Conservation (phyloP, 2,888 invertebrate species). For the Drosophila paranaensis region DNA sequence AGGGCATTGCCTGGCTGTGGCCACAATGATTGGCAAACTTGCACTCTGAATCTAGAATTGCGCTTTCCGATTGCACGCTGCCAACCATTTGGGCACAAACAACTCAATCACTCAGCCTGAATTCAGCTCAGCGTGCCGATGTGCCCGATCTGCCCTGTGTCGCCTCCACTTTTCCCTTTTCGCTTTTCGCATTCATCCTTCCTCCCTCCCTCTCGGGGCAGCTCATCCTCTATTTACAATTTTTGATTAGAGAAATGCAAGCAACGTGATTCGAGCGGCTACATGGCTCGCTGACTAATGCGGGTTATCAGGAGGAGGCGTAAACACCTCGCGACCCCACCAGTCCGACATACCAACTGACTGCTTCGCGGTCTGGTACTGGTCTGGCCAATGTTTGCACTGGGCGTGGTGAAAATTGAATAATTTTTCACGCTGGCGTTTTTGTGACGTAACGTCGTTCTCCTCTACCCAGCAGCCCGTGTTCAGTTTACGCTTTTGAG, state of each 20-base stretch:
- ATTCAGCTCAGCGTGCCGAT: slow-evolving; percentile 35
- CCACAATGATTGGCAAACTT: slow-evolving; percentile 49
- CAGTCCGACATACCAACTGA: slow-evolving; percentile 10
- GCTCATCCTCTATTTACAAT: slow-evolving; percentile 57
- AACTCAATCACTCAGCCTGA: slow-evolving; percentile 73
- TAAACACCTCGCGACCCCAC: slow-evolving; percentile 45
- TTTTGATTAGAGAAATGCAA: slow-evolving; percentile 78
- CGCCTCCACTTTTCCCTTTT: not conserved
- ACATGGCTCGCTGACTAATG: slow-evolving; percentile 55
- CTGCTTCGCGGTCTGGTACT: slow-evolving; percentile 30
- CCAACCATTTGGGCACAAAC: slow-evolving; percentile 67
- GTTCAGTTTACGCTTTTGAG: slow-evolving; percentile 4
- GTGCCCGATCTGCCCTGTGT: not conserved
- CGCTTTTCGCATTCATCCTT: slow-evolving; percentile 1
- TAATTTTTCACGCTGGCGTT: slow-evolving; percentile 22
- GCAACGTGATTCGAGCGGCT: slow-evolving; percentile 59
- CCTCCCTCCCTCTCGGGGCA: slow-evolving; percentile 18
- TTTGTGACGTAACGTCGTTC: slow-evolving; percentile 16
- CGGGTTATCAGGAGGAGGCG: slow-evolving; percentile 65
- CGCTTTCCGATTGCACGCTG: slow-evolving; percentile 54
- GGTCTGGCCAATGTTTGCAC: slow-evolving; percentile 41
- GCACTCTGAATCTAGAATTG: slow-evolving; percentile 39
- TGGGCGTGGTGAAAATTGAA: slow-evolving; percentile 42
- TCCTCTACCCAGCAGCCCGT: not conserved
- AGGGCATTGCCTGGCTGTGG: slow-evolving; percentile 33